phyloP scores from a whole-genome alignment of 2,113 vertebrate genomes.

The Fregata magnificens region DNA sequence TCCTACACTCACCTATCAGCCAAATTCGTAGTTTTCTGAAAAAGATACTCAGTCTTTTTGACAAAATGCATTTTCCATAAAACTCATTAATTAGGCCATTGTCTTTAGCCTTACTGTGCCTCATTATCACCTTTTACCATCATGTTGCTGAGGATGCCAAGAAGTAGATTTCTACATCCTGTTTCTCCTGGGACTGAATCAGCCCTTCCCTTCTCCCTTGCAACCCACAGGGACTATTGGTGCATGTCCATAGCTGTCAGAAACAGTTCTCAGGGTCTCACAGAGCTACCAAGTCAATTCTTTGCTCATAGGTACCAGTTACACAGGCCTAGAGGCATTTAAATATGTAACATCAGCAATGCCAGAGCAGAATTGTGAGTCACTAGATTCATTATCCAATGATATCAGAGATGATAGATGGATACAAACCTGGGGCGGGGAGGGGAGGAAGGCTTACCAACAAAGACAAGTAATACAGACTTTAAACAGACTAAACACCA shows the following conservation, averaged over 20 bases:
- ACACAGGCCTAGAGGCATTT: neutral
- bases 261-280: neutral
- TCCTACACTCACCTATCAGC: neutral
- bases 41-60: neutral
- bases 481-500: neutral
- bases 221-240: neutral
- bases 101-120: neutral
- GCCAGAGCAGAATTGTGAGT: neutral
- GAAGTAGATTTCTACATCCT: neutral
- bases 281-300: neutral
- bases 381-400: neutral
- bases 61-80: neutral
- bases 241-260: neutral
- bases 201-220: neutral
- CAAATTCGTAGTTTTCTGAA: neutral
- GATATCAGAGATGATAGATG: neutral
- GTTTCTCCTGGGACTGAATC: neutral
- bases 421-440: neutral
- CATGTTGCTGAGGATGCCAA: neutral
- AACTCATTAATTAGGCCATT: neutral
- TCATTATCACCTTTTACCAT: neutral
- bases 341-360: neutral
- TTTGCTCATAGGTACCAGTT: neutral
- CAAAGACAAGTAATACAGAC: neutral
- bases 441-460: neutral